phyloP scores from a whole-genome alignment of 2,888 invertebrate species.

The Belgica antarctica region DNA sequence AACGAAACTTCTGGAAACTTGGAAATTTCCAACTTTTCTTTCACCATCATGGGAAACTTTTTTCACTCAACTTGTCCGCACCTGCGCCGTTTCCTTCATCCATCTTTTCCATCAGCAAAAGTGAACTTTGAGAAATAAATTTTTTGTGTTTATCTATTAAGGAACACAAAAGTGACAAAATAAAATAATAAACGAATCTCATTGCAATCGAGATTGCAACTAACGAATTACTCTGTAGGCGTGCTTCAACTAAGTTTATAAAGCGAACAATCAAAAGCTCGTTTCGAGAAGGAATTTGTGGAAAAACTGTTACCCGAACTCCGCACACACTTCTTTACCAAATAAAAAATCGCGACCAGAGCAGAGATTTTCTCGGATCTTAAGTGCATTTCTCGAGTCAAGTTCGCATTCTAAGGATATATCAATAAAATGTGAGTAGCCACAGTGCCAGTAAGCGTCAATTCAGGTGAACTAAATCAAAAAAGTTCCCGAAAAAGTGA shows the following conservation, averaged over 20 bases:
- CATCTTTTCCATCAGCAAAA: neutral
- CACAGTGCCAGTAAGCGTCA: neutral
- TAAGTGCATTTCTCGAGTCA: neutral
- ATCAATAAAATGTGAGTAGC: constrained; percentile 22
- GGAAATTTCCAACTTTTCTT: neutral
- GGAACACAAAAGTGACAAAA: neutral
- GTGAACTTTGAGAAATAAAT: constrained; percentile 5
- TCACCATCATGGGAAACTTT: too few relatives aligned
- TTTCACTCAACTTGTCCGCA: neutral
- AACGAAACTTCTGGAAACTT: neutral
- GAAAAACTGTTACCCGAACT: neutral
- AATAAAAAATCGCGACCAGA: too few relatives aligned
- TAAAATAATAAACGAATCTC: neutral
- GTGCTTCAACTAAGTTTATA: neutral
- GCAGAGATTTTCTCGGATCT: neutral
- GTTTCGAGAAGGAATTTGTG: neutral
- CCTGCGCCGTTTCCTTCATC: constrained; percentile 15
- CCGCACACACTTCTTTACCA: constrained; percentile 5
- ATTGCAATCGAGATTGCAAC: neutral
- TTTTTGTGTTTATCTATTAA: constrained; percentile 9
- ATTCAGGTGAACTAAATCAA: neutral
- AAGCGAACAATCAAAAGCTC: neutral
- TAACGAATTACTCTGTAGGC: neutral
- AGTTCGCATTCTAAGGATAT: neutral
- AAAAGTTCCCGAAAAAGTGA: constrained; percentile 14